These are phyloP conservation scores for Apamea anceps DNA, from an alignment of 2,888 invertebrate genomes.

Conservation along the genomic window DNA sequence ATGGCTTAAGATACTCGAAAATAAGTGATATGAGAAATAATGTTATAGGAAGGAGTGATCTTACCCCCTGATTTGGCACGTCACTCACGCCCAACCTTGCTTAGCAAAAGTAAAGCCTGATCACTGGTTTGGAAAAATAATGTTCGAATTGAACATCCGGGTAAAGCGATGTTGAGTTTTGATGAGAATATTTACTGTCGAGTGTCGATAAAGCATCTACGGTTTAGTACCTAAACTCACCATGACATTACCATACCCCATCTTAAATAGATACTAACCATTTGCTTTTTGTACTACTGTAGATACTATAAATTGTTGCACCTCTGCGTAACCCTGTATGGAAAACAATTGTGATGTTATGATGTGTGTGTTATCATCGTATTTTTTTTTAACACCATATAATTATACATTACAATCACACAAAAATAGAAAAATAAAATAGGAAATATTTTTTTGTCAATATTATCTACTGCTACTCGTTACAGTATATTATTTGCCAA, in stretches of 20 bases:
- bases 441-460: too few species aligned
- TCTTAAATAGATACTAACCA: too few species aligned
- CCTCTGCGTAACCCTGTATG: too few species aligned
- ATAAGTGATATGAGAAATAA: not conserved
- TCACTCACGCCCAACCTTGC: not conserved
- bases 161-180: not conserved
- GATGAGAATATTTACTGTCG: not conserved
- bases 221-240: not conserved
- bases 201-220: not conserved
- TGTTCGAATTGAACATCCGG: constrained; percentile 8
- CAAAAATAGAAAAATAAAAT: too few species aligned
- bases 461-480: too few species aligned
- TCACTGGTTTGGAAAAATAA: constrained; percentile 30
- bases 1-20: not conserved
- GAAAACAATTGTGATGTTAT: too few species aligned
- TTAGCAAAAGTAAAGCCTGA: constrained; percentile 4
- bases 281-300: too few species aligned
- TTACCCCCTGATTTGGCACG: constrained; percentile 9
- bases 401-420: too few species aligned
- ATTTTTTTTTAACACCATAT: too few species aligned
- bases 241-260: too few species aligned
- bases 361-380: too few species aligned
- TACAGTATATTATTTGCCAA: not conserved
- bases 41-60: not conserved
- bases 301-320: too few species aligned